A percentile compares a stretch with the other conserved stretches of the same genome.
phyloP scores from a whole-genome alignment of 1,140 invertebrate genomes.

The Berghia stephanieae region DNA sequence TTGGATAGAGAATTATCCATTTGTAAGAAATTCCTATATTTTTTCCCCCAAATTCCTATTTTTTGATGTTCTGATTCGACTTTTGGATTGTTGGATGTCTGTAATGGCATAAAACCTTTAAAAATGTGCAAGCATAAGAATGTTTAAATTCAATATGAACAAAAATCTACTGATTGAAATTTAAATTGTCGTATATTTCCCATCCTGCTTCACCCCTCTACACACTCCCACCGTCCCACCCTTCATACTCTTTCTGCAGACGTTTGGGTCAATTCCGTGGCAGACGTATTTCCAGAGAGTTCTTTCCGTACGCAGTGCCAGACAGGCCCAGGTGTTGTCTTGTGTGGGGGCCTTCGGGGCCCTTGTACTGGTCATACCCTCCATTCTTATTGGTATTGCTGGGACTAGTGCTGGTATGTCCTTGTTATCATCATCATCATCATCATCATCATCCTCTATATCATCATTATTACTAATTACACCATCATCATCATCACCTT shows the following conservation, averaged over 20 bases:
- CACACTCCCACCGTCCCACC: background rate
- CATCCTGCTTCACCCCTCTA: background rate
- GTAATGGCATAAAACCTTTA: no score
- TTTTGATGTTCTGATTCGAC: no score
- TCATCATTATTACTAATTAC: no score
- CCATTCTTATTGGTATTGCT: constrained; percentile 93
- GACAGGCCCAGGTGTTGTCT: constrained; percentile 88
- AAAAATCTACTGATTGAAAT: background rate
- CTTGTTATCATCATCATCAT: background rate
- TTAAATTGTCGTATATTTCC: background rate
- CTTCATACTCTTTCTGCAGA: constrained; percentile 66
- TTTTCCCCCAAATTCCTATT: no score
- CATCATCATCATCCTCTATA: no score
- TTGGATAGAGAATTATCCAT: no score
- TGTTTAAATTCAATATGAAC: background rate
- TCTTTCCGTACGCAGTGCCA: constrained; percentile 90
- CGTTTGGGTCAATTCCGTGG: constrained; percentile 98
- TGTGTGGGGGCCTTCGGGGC: constrained; percentile 75
- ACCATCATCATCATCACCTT: no score
- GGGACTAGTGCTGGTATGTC: constrained; percentile 85
- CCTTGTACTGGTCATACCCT: constrained; percentile 93
- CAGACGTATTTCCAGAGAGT: constrained; percentile 97
- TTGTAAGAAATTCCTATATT: no score
- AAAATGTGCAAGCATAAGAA: no score
- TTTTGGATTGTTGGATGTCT: no score